Evolutionary conservation across 2,113 vertebrate genomes (phyloP), one percentile per base, ranked within the genome.

Genomic region (Saccopteryx bilineata): DNA sequence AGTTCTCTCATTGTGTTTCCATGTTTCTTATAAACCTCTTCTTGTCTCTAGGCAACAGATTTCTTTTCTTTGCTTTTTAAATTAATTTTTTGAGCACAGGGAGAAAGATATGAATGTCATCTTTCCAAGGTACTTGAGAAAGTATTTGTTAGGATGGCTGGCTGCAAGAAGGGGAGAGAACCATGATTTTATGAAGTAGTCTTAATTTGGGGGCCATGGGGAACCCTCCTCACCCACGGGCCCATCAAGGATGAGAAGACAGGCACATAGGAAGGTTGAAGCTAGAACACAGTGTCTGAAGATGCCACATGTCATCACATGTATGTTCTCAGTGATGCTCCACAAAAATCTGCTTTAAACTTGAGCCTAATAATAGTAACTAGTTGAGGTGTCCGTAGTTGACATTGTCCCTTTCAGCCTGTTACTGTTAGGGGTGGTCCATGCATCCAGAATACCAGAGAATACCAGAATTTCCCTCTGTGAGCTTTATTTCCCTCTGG

Each of bases 21-120:
- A 24, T 2, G 26, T 72, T 78, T 91, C 66, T n/a, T 58, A 86
- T 5, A 65, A 96, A 33, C n/a, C 68, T 60, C 68, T 76, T 90
- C 56, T 61, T n/a, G 18, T 87, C 79, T 89, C 96, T 69, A 39
- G 31, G 83, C 79, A 93, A 94, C 24, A 48, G 56, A 5, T 2
- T 74, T 46, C 21, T 50, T 58, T 15, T 39, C 23, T 7, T 26
- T 71, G 3, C 24, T 75, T 72, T 65, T 78, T 50, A 85, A 54
- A 76, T 79, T 74, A 86, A 72, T 89, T 74, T 60, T 50, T 19
- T 94, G 87, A 65, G 17, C 31, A 0, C 24, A 54, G 18, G 33
- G 52, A 84, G 60, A 85, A 93, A 65, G 76, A 78, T 7, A 19
- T 1, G n/a, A 21, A 79, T 76, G 24, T 76, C 19, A 58, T 69